Evolutionary conservation across 2,888 invertebrate species (phyloP), one percentile per base, ranked within the genome.

Genomic region (Eumerus sabulonum): DNA sequence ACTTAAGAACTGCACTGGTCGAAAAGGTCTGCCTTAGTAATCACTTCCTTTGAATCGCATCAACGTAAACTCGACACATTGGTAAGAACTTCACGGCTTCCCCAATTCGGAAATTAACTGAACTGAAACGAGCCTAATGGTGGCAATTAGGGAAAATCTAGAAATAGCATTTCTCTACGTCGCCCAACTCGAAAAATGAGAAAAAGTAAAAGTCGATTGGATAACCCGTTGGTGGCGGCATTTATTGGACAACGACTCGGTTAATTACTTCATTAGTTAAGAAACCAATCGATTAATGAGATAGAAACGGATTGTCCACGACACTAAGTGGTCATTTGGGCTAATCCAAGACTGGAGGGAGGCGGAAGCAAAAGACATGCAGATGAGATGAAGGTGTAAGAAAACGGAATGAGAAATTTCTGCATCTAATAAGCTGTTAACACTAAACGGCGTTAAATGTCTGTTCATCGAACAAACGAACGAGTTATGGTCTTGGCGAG

Each of bases 261-360:
- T 38, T 27, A 59, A 45, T 45, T 51, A 38, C 27, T 9, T 59
- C 38, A 68, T 68, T 47, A 60, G 53, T 19, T 18, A 36, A 45
- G 19, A 13, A 19, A 45, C 16, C 45, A 7, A 54, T 64, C 14
- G n/a, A 54, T 54, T 64, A 38, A 47, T 54, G 45, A 44, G 19
- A 1, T 11, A 18, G 44, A 44, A 27, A 53, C 27, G 27, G 13
- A 64, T 64, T 63, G 9, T 1, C 53, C 35, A 11, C 13, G 35
- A 53, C 44, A 36, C 17, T 27, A 50, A 63, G 19, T 44, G 17
- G n/a, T 40, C 40, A 40, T 40, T 40, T 40, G 40, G 2, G 40
- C 27, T 27, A 27, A 27, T 27, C 27, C 2, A 27, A 27, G 3
- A 27, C 7, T 27, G 27, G 27, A 4, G 27, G 27, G 27, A 27